These are phyloP conservation scores for Xerus rutilus DNA, from an alignment of 2,797 vertebrate genomes.

Conservation along the genomic window DNA sequence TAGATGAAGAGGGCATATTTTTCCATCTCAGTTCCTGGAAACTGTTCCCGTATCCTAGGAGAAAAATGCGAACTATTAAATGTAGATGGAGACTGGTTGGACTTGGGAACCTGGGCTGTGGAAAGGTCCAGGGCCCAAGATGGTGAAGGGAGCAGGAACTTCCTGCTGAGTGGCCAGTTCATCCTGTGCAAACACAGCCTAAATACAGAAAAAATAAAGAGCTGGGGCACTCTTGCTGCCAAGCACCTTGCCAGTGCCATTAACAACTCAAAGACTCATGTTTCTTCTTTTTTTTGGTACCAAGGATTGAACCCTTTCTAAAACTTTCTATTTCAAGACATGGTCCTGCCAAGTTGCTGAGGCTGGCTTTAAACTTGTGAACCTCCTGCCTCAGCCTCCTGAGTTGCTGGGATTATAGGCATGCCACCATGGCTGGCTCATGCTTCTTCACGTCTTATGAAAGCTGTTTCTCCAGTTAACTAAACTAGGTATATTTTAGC, in stretches of 20 bases:
- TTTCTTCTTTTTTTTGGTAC: too few relatives aligned
- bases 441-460: rapidly evolving
- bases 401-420: too few relatives aligned
- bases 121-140: rapidly evolving
- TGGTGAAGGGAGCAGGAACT: background rate
- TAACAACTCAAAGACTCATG: background rate
- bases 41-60: slow-evolving; percentile 94
- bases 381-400: too few relatives aligned
- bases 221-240: background rate
- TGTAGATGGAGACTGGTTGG: background rate
- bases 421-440: background rate
- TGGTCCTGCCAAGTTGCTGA: too few relatives aligned
- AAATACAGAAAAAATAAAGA: background rate
- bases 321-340: too few relatives aligned
- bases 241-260: rapidly evolving
- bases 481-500: background rate
- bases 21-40: slow-evolving; percentile 95
- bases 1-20: slow-evolving; percentile 93
- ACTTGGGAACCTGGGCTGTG: background rate
- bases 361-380: too few relatives aligned
- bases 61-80: slow-evolving; percentile 64
- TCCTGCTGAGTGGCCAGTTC: background rate
- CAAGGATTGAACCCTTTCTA: too few relatives aligned
- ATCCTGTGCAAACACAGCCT: background rate
- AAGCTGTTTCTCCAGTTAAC: background rate